Evolutionary conservation across 2,113 vertebrate genomes (phyloP).

Genomic region (Strigops habroptila): DNA sequence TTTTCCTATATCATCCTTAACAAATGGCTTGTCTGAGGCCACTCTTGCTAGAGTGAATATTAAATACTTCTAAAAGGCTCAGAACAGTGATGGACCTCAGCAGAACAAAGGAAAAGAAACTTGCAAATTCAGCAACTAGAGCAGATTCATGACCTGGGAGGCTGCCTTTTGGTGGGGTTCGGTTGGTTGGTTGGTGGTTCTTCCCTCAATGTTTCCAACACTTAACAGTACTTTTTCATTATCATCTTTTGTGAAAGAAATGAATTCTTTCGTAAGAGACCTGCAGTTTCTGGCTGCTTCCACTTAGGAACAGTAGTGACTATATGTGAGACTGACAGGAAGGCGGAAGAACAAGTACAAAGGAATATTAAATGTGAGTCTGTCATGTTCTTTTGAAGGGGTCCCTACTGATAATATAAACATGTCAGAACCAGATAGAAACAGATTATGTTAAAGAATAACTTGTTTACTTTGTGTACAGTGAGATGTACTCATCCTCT

Average conservation of each 20-base stretch:
- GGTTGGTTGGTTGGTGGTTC: neutral
- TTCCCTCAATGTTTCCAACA: neutral
- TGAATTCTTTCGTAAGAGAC: neutral
- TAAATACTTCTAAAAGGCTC: neutral
- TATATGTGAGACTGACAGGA: neutral
- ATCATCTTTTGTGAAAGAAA: neutral
- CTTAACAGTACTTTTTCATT: neutral
- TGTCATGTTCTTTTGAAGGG: neutral
- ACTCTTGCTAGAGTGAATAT: neutral
- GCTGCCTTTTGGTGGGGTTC: neutral
- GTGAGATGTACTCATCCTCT: neutral
- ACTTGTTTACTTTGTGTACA: slow-evolving; percentile 60
- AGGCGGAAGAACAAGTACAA: neutral
- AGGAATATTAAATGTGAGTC: neutral
- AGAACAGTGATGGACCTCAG: neutral
- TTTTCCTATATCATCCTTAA: neutral
- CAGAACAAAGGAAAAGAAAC: neutral
- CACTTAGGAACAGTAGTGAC: neutral
- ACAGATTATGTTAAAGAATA: neutral
- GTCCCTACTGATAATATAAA: neutral
- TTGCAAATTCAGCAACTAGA: neutral
- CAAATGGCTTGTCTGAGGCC: neutral
- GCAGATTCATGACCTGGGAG: neutral
- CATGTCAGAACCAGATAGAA: neutral
- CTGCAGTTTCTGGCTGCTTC: neutral